A percentile compares a stretch with the other conserved stretches of the same genome.
Conservation (phyloP, 2,888 invertebrate genomes). For the Bombylius major region DNA sequence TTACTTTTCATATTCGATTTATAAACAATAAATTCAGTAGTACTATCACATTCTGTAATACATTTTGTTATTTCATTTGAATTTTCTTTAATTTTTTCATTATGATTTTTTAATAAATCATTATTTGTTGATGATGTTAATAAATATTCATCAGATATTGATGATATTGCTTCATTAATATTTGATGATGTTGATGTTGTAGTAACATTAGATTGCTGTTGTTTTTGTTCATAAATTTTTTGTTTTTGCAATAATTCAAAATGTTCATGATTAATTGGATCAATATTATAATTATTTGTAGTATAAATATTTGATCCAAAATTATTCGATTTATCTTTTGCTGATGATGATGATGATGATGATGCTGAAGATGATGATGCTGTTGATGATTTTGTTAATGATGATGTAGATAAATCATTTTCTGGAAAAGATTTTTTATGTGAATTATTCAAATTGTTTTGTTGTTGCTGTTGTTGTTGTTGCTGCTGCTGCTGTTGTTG, state of each 20-base stretch:
- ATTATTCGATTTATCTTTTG: conserved; percentile 13
- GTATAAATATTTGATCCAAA: conserved; percentile 8
- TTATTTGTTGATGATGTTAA: not conserved
- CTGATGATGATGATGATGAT: not conserved
- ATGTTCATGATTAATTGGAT: too few species aligned
- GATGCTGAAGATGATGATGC: not conserved
- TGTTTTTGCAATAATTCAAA: too few species aligned
- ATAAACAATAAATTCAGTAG: conserved; percentile 17
- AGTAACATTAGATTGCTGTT: not conserved
- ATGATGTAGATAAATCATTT: not conserved
- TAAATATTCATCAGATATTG: not conserved
- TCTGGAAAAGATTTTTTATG: not conserved
- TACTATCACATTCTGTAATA: conserved; percentile 22
- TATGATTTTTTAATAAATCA: not conserved
- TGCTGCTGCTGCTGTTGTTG: not conserved
- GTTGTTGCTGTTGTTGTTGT: not conserved
- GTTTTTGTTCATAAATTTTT: too few species aligned
- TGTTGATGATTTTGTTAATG: not conserved
- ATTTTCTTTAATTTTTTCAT: not conserved
- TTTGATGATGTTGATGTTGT: conserved; percentile 1
- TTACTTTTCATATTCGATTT: not conserved
- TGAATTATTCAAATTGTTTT: not conserved
- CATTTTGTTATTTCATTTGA: conserved; percentile 9
- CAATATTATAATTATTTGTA: not conserved
- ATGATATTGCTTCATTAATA: not conserved